These are phyloP conservation scores for Listrodromus nycthemerus DNA, from an alignment of 2,888 invertebrate species.

Conservation along the genomic window DNA sequence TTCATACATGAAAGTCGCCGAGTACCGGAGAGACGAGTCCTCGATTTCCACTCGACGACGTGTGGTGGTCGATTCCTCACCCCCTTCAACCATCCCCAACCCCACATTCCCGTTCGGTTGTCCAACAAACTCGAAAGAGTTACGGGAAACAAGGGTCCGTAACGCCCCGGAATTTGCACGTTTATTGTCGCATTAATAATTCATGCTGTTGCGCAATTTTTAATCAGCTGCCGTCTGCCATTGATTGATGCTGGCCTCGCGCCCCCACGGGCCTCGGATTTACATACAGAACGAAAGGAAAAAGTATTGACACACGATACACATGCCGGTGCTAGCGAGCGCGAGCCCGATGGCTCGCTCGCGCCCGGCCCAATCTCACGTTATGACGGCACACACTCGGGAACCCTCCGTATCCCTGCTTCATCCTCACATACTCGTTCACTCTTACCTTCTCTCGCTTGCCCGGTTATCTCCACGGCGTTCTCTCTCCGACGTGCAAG, in stretches of 20 bases:
- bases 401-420: slow-evolving; percentile 16
- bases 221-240: slow-evolving; percentile 82
- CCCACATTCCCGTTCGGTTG: too few relatives aligned
- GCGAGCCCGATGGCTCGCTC: slow-evolving; percentile 55
- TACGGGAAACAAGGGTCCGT: slow-evolving; percentile 70
- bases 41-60: slow-evolving; percentile 9
- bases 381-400: slow-evolving; percentile 76
- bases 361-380: slow-evolving; percentile 75
- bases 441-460: slow-evolving; percentile 53
- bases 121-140: slow-evolving; percentile 60
- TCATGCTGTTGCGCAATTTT: slow-evolving; percentile 82
- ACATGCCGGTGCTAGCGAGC: slow-evolving; percentile 60
- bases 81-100: too few relatives aligned
- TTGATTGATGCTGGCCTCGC: slow-evolving; percentile 82
- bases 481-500: slow-evolving; percentile 57
- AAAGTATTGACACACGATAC: slow-evolving; percentile 80
- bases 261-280: slow-evolving; percentile 81
- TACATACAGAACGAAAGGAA: slow-evolving; percentile 82
- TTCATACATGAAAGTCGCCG: neutral
- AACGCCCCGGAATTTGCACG: slow-evolving; percentile 80
- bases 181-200: slow-evolving; percentile 83
- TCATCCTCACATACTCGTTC: slow-evolving; percentile 47
- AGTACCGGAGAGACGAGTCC: slow-evolving; percentile 28
- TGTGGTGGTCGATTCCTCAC: neutral
- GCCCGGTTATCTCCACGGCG: slow-evolving; percentile 15